These are phyloP conservation scores for Periophthalmus modestus DNA, from an alignment of 2,113 vertebrate species.

Conservation along the genomic window DNA sequence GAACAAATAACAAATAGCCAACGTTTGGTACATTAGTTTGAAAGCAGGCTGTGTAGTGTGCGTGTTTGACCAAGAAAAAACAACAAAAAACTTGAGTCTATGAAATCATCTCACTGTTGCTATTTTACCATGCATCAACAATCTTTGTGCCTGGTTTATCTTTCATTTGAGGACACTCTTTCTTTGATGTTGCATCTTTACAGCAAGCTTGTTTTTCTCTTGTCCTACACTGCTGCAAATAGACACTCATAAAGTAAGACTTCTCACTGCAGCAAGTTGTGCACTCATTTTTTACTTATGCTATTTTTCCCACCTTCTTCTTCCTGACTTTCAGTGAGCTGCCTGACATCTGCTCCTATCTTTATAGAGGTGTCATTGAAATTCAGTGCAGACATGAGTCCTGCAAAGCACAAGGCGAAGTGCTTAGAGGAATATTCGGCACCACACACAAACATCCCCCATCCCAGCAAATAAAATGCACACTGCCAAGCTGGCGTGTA, in stretches of 20 bases:
- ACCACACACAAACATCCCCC: constrained; percentile 39
- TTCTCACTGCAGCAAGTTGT: constrained; percentile 31
- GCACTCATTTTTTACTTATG: constrained; percentile 36
- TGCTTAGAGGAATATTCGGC: constrained; percentile 59
- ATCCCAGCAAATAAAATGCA: constrained; percentile 11
- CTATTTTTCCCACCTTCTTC: constrained; percentile 42
- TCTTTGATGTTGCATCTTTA: constrained; percentile 14
- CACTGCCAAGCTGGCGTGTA: constrained; percentile 1
- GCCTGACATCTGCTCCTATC: constrained; percentile 69
- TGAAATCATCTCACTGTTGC: constrained; percentile 29
- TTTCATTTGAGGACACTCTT: constrained; percentile 11
- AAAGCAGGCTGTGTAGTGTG: constrained; percentile 24
- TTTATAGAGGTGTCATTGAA: constrained; percentile 71
- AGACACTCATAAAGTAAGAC: constrained; percentile 26
- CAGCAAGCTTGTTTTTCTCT: constrained; percentile 10
- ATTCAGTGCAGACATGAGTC: constrained; percentile 67
- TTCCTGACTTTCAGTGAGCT: constrained; percentile 63
- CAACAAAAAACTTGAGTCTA: constrained; percentile 21
- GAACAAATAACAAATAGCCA: constrained; percentile 55
- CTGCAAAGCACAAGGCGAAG: constrained; percentile 57
- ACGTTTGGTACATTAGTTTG: constrained; percentile 31
- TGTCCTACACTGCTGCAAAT: constrained; percentile 34
- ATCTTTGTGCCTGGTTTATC: constrained; percentile 1
- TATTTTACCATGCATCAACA: constrained; percentile 29
- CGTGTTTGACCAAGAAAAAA: constrained; percentile 20